These are phyloP conservation scores for Onychomys torridus DNA, from an alignment of 2,797 vertebrate species.

Conservation along the genomic window DNA sequence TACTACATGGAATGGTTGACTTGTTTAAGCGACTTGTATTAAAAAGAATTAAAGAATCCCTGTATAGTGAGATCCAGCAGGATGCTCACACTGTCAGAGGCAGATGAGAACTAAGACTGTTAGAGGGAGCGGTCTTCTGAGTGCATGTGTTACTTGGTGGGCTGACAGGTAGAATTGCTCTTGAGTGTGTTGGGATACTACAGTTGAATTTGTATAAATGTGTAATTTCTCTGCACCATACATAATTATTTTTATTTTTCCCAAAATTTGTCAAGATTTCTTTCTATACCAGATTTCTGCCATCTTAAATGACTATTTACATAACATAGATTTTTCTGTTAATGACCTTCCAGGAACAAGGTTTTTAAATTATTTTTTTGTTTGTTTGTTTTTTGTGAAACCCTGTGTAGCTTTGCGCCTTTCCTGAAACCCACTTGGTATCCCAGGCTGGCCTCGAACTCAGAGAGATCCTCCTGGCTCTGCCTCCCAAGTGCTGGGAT, in stretches of 20 bases:
- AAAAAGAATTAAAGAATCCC: slow-evolving; percentile 42
- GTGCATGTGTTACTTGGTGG: neutral
- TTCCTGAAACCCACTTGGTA: too few relatives aligned
- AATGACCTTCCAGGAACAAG: slow-evolving; percentile 24
- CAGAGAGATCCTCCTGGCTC: too few relatives aligned
- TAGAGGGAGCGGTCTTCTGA: neutral
- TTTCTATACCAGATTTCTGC: slow-evolving; percentile 33
- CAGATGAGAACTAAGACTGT: neutral
- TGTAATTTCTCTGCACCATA: neutral
- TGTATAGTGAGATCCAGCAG: neutral
- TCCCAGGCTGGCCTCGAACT: too few relatives aligned
- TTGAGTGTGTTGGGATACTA: neutral
- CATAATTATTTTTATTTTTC: neutral
- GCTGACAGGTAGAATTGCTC: neutral
- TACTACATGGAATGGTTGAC: slow-evolving; percentile 11
- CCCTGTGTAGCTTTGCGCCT: too few relatives aligned
- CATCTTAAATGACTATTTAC: slow-evolving; percentile 34
- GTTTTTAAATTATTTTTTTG: neutral
- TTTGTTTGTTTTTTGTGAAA: too few relatives aligned
- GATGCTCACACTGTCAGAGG: neutral
- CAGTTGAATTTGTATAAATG: slow-evolving; percentile 36
- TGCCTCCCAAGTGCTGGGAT: too few relatives aligned
- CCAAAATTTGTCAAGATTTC: neutral
- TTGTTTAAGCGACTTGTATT: slow-evolving; percentile 55
- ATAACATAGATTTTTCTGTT: slow-evolving; percentile 29